phyloP scores from a whole-genome alignment of 1,140 invertebrate genomes.

The Lepidurus arcticus region DNA sequence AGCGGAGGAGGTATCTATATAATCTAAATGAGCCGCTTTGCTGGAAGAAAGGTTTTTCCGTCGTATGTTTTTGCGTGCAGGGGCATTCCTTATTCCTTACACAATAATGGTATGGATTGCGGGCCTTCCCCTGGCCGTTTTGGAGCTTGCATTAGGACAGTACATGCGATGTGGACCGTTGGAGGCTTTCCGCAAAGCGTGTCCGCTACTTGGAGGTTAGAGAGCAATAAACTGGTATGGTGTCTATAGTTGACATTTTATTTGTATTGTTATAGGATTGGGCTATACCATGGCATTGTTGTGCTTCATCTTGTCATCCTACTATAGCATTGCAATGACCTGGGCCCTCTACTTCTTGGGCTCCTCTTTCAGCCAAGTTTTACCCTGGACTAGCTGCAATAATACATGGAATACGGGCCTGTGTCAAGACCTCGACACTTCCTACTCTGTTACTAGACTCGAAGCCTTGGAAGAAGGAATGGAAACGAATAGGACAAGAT shows the following conservation, averaged over 20 bases:
- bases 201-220: slow-evolving; percentile 47
- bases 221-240: neutral
- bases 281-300: slow-evolving; percentile 55
- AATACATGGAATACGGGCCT: slow-evolving; percentile 49
- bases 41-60: neutral
- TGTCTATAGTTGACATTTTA: slow-evolving; percentile 23
- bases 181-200: slow-evolving; percentile 46
- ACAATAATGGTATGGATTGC: slow-evolving; percentile 49
- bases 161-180: slow-evolving; percentile 46
- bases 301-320: slow-evolving; percentile 51
- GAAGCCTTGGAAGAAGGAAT: slow-evolving; percentile 20
- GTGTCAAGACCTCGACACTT: slow-evolving; percentile 40
- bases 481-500: neutral
- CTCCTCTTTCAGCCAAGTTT: slow-evolving; percentile 44
- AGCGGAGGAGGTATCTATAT: slow-evolving; percentile 49
- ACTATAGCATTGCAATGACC: slow-evolving; percentile 54
- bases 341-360: slow-evolving; percentile 52
- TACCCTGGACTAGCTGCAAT: slow-evolving; percentile 50
- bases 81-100: slow-evolving; percentile 55
- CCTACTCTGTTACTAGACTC: neutral
- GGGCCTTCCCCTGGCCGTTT: slow-evolving; percentile 53
- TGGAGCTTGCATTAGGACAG: slow-evolving; percentile 53
- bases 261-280: slow-evolving; percentile 45
- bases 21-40: slow-evolving; percentile 25
- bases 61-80: slow-evolving; percentile 40